phyloP scores from a whole-genome alignment of 1,140 invertebrate species.

The Papilio polyxenes region DNA sequence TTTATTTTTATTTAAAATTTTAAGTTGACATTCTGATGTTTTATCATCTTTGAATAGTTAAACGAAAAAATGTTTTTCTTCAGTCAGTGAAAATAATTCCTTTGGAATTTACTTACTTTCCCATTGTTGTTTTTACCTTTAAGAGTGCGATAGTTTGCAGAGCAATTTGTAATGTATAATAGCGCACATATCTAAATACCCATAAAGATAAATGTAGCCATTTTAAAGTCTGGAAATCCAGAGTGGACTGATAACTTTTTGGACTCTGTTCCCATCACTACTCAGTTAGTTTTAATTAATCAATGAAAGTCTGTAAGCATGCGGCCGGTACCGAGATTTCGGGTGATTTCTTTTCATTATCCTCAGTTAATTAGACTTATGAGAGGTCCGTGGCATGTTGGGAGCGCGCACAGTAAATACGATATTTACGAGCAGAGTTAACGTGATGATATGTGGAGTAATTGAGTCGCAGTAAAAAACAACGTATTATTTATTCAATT shows the following conservation, averaged over 20 bases:
- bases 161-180: not conserved
- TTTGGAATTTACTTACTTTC: not conserved
- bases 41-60: not conserved
- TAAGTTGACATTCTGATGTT: not conserved
- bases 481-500: conserved; percentile 16
- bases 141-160: not conserved
- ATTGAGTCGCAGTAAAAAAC: conserved; percentile 18
- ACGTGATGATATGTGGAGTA: conserved; percentile 27
- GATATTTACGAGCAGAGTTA: conserved; percentile 21
- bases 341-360: conserved; percentile 18
- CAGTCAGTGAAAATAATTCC: not conserved
- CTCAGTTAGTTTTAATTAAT: conserved; percentile 6
- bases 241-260: not conserved
- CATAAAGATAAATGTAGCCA: not conserved
- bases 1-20: not conserved
- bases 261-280: not conserved
- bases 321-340: conserved; percentile 4
- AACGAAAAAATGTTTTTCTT: not conserved
- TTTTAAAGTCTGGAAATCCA: not conserved
- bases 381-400: not conserved
- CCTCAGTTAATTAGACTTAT: conserved; percentile 27
- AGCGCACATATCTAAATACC: too few relatives aligned
- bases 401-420: conserved; percentile 30
- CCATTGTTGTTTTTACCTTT: not conserved
- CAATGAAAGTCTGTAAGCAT: conserved; percentile 5